These are phyloP conservation scores for Lasioglossum malachurum DNA, from an alignment of 2,888 invertebrate species.

Conservation along the genomic window DNA sequence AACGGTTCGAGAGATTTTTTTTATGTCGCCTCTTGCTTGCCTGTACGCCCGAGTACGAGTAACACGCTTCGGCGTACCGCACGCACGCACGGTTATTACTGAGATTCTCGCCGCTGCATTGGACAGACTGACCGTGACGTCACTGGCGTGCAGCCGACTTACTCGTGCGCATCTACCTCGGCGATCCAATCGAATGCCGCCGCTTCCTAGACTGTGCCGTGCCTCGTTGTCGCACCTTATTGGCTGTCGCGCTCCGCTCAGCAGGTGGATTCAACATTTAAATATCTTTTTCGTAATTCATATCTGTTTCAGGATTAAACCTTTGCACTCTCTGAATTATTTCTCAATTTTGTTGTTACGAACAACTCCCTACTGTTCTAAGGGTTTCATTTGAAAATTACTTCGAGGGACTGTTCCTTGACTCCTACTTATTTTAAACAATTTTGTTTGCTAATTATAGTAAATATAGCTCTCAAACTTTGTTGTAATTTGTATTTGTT, in stretches of 20 bases:
- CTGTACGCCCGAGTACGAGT: conserved; percentile 57
- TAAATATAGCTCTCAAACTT: no score
- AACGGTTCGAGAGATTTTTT: conserved; percentile 30
- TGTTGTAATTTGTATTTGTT: no score
- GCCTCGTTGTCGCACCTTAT: conserved; percentile 23
- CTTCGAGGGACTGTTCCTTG: no score
- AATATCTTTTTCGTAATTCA: neutral
- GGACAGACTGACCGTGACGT: conserved; percentile 60
- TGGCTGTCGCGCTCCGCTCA: conserved; percentile 46
- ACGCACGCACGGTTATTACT: conserved; percentile 55
- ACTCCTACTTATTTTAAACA: no score
- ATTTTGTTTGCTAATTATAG: no score
- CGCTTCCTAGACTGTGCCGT: conserved; percentile 3
- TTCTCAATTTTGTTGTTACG: no score
- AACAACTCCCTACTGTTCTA: no score
- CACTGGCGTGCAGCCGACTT: conserved; percentile 27
- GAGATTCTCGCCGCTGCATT: conserved; percentile 50
- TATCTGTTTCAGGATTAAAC: neutral
- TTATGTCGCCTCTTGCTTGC: conserved; percentile 40
- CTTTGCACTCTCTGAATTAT: no score
- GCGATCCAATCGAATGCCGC: conserved; percentile 41
- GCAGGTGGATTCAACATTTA: conserved; percentile 64
- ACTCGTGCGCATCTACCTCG: conserved; percentile 43
- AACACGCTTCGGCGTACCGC: conserved; percentile 53
- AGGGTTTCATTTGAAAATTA: no score